Evolutionary conservation across 2,888 invertebrate genomes (phyloP).

Genomic region (Chrysomela aeneicollis): DNA sequence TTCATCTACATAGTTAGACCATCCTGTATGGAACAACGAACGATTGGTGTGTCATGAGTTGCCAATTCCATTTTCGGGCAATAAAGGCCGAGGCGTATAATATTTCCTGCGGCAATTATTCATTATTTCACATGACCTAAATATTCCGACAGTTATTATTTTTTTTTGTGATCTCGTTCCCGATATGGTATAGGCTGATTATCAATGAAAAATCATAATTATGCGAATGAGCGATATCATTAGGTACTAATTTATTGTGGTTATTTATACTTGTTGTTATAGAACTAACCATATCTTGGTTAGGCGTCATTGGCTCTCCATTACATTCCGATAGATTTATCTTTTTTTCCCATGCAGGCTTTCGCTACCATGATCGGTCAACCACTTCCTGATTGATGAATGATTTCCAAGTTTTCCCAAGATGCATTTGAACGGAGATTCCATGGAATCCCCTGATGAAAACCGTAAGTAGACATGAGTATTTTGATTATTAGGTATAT

Average conservation of each 20-base stretch:
- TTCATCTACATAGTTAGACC: no score
- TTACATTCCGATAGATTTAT: neutral
- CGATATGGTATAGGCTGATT: neutral
- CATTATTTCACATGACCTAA: conserved; percentile 28
- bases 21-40: neutral
- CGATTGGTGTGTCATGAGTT: conserved; percentile 16
- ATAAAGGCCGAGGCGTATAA: conserved; percentile 24
- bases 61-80: conserved; percentile 31
- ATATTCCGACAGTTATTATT: conserved; percentile 22
- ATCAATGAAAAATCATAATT: neutral
- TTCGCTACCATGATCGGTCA: conserved; percentile 14
- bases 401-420: conserved; percentile 25
- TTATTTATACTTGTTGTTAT: no score
- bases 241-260: neutral
- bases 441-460: conserved; percentile 57
- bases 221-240: neutral
- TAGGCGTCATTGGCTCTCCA: neutral
- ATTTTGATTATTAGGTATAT: neutral
- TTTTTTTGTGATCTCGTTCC: conserved; percentile 17
- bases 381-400: neutral
- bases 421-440: conserved; percentile 58
- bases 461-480: conserved; percentile 52
- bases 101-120: conserved; percentile 26
- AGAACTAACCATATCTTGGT: neutral
- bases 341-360: conserved; percentile 14